Conservation (phyloP, 2,797 vertebrate genomes). For the Borostomias antarcticus region DNA sequence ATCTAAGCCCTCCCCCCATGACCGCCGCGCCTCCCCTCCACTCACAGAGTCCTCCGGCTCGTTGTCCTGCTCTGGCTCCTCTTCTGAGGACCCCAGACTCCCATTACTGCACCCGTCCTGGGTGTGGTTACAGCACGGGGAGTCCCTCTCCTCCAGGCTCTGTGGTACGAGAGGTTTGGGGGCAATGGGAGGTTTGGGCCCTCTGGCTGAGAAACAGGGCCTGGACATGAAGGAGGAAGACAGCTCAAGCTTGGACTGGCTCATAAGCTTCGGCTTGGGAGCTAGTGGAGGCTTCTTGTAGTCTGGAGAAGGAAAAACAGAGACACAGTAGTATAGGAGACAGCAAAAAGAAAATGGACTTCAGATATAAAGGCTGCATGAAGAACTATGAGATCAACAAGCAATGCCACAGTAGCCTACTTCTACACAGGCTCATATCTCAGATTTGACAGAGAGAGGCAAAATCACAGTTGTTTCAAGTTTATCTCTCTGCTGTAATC, state of each 20-base stretch:
- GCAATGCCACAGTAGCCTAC: too few relatives aligned
- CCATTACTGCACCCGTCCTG: slow-evolving; percentile 76
- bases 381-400: neutral
- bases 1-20: slow-evolving; percentile 20
- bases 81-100: slow-evolving; percentile 58
- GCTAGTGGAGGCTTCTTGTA: slow-evolving; percentile 86
- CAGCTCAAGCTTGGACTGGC: slow-evolving; percentile 75
- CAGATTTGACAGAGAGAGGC: neutral
- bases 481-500: neutral
- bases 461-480: neutral
- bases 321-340: too few relatives aligned
- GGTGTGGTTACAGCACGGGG: slow-evolving; percentile 61
- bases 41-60: slow-evolving; percentile 53
- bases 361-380: neutral
- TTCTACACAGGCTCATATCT: neutral
- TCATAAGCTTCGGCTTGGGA: slow-evolving; percentile 84
- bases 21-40: neutral
- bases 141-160: slow-evolving; percentile 70
- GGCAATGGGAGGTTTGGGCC: slow-evolving; percentile 87
- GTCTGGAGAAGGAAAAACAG: slow-evolving; percentile 82
- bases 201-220: slow-evolving; percentile 74
- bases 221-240: slow-evolving; percentile 74
- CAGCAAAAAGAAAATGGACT: neutral
- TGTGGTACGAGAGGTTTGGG: slow-evolving; percentile 85
- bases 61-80: slow-evolving; percentile 67